Conservation (phyloP, 2,888 invertebrate species). For the Julus scanicus region DNA sequence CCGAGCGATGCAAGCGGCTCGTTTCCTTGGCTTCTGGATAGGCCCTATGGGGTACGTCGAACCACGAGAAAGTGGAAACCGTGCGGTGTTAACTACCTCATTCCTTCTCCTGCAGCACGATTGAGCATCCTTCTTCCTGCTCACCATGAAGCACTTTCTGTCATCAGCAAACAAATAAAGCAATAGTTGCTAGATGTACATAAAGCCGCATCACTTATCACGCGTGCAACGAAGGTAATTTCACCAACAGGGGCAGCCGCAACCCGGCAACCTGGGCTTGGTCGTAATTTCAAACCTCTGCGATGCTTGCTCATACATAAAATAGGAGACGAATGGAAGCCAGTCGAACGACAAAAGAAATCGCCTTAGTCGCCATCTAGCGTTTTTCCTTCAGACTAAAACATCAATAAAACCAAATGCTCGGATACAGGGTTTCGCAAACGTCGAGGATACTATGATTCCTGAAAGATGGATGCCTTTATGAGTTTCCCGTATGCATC, state of each 20-base stretch:
- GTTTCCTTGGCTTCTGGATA: neutral
- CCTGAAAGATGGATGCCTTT: neutral
- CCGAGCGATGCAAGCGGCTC: neutral
- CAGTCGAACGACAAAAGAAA: neutral
- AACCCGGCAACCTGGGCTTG: neutral
- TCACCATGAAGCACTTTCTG: neutral
- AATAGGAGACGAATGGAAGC: constrained; percentile 15
- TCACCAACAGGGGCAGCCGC: neutral
- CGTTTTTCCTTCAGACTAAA: neutral
- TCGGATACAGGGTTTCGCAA: neutral
- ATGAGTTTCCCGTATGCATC: too few species aligned
- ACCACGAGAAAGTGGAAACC: neutral
- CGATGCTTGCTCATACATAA: neutral
- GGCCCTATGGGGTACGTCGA: neutral
- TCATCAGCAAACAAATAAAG: neutral
- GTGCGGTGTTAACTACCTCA: constrained; percentile 17
- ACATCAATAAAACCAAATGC: neutral
- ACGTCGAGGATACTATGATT: neutral
- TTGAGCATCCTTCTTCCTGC: neutral
- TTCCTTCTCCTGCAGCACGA: constrained; percentile 14
- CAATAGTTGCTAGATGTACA: neutral
- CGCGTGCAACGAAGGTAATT: neutral
- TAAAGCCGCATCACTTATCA: neutral
- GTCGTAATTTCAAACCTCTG: neutral
- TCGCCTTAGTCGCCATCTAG: constrained; percentile 6